Base-by-base conservation (phyloP, 2,888 invertebrate species). In the Choreutis nemorana region DNA sequence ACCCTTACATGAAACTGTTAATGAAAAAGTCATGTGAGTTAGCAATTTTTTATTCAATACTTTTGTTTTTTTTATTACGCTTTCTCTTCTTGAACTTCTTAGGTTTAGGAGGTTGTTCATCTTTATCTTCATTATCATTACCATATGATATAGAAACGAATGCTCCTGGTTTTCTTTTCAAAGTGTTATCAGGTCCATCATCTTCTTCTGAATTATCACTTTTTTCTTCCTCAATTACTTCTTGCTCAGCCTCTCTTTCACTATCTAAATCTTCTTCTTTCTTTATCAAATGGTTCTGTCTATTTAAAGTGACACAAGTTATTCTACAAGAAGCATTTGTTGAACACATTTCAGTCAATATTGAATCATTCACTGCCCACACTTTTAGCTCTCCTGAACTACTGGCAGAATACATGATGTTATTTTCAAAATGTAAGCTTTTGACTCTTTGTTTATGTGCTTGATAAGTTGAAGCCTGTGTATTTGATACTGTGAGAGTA, bases 351-450 rank as follows among this genome's bases (percentile, higher is more conserved):
- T 85, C 80, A 45, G 62, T 48, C 48, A 86, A 45, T 24, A 52
- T 59, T 3, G 59, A 53, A 33, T 67, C 55, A 16, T 44, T 41
- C 11, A 63, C 50, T 22, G 55, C 73, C 90, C 90, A 94, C 1
- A 91, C 63, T 65, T 89, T 90, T 26, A 94, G 71, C 50, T 87
- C 85, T 0, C 94, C 94, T 35, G 85, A 82, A 65, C 93, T 94
- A 4, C 90, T 89, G 10, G 86, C 87, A 16, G 90, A 85, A 28
- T 86, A 84, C 13, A 91, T 50, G 43, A 77, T 79, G 28, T 81
- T 60, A 28, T 83, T 80, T 30, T 79, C 66, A 47, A 64, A 80
- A 31, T 73, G 68, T 37, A 91, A 61, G 42, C 84, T 83, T 57
- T 91, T 90, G 0, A 92, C 83, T 53, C 92, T 81, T 26, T 82